A percentile compares a stretch with the other conserved stretches of the same genome.
Conservation (phyloP, 2,888 invertebrate genomes). For the Stegophylla sp. region DNA sequence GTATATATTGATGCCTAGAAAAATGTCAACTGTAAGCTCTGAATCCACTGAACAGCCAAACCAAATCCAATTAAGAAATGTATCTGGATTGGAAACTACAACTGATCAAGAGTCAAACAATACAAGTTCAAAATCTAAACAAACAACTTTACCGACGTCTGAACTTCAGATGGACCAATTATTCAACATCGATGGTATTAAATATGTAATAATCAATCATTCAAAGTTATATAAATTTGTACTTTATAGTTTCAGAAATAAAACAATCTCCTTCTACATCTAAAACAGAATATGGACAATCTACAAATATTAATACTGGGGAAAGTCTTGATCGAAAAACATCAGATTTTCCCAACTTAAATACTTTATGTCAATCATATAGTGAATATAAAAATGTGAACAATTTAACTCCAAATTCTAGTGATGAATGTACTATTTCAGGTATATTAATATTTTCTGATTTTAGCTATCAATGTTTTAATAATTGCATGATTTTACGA, state of each 20-base stretch:
- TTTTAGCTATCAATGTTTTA: neutral
- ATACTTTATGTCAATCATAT: conserved; percentile 33
- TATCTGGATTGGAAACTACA: neutral
- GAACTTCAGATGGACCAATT: conserved; percentile 11
- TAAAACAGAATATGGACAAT: conserved; percentile 21
- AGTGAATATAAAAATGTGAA: conserved; percentile 1
- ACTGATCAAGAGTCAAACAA: conserved; percentile 17
- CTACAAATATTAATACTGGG: conserved; percentile 5
- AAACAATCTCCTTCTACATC: neutral
- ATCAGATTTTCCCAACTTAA: conserved; percentile 22
- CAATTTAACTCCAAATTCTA: conserved; percentile 1
- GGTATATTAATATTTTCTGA: neutral
- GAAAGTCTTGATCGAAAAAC: conserved; percentile 7
- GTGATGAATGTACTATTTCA: conserved; percentile 9
- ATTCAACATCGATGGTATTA: conserved; percentile 36
- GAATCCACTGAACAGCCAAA: neutral
- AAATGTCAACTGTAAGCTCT: conserved; percentile 25
- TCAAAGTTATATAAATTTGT: neutral
- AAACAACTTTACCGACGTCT: conserved; percentile 15
- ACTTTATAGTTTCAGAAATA: conserved; percentile 15
- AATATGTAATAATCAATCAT: neutral
- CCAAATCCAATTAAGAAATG: neutral
- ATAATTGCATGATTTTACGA: too few relatives aligned
- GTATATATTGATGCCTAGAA: neutral
- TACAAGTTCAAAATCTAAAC: conserved; percentile 31